Base-by-base conservation (phyloP, 2,113 vertebrate genomes). In the Spheniscus mendiculus region DNA sequence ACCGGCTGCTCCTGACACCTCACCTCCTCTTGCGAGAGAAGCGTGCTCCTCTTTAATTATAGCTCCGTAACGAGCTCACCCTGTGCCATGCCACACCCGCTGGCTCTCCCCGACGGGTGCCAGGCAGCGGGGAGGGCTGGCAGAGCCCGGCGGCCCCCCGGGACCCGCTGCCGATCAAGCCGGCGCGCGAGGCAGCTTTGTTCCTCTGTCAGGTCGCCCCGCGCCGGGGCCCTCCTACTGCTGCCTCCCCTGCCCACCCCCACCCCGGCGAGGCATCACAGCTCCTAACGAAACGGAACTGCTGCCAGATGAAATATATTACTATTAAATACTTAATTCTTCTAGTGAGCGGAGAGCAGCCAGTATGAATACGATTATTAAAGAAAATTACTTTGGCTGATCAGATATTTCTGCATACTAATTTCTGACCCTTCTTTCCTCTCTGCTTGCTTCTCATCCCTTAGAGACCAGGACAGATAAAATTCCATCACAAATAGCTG, bases 391-490 rank as follows among this genome's bases (percentile, higher is more conserved):
- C 98, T 99, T 98, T 98, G 98, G 98, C 98, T 99, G 98, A 99
- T 99, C 98, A 99, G 99, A 99, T 99, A 99, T 99, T 98, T 99
- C 98, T 98, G 98, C 98, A 98, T 99, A 98, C 99, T 99, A 99
- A 99, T 99, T 99, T 99, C 98, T 98, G 98, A 98, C 98, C 98
- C 98, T 95, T 98, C 98, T 98, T 98, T 97, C 98, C 98, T 98
- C 97, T 98, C 97, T 98, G 97, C 97, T 96, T 98, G 98, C 98
- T 98, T 98, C 97, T 97, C 94, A 87, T 97, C 97, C 98, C 98
- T 99, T 97, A 97, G 98, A 98, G 98, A 98, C 98, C 98, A 98
- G 98, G 98, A 98, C 98, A 98, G 98, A 98, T 98, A 98, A 98
- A 99, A 98, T 98, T 98, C 98, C 98, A 98, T 98, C 98, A 98